Conservation (phyloP, 2,888 invertebrate species). For the Rhabditoides inermis region DNA sequence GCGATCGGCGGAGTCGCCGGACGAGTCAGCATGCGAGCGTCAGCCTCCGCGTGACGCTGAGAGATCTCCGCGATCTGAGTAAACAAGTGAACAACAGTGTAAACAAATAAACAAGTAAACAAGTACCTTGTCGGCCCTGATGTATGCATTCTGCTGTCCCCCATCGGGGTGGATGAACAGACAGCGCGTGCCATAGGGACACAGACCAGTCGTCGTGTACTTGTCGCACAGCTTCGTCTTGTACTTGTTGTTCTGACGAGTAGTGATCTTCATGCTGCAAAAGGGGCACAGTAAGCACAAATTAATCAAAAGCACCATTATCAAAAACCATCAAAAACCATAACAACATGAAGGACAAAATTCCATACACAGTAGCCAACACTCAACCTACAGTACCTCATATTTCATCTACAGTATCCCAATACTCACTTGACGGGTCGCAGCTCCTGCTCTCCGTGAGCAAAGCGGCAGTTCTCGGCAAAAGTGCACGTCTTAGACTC, state of each 20-base stretch:
- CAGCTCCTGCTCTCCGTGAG: constrained; percentile 46
- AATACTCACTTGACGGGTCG: constrained; percentile 33
- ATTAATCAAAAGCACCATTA: too few species aligned
- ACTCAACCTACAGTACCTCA: too few species aligned
- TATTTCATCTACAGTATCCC: too few species aligned
- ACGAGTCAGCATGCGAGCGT: constrained; percentile 7
- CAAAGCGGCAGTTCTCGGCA: constrained; percentile 47
- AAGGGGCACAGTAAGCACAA: neutral
- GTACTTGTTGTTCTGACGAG: constrained; percentile 43
- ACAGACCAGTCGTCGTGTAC: constrained; percentile 49
- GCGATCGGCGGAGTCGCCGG: neutral
- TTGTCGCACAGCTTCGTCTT: constrained; percentile 51
- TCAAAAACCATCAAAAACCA: too few species aligned
- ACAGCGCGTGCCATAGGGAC: constrained; percentile 48
- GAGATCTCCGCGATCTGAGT: constrained; percentile 14
- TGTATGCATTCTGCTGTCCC: constrained; percentile 27
- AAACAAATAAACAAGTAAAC: neutral
- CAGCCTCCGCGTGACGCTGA: constrained; percentile 27
- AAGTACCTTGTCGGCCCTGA: constrained; percentile 30
- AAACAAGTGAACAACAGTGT: neutral
- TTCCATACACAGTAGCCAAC: too few species aligned
- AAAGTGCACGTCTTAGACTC: constrained; percentile 41
- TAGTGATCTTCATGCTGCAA: constrained; percentile 19
- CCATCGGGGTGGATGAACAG: constrained; percentile 48
- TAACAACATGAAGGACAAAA: too few species aligned